Evolutionary conservation across 2,888 invertebrate genomes (phyloP).

Genomic region (Trachelus stipa): DNA sequence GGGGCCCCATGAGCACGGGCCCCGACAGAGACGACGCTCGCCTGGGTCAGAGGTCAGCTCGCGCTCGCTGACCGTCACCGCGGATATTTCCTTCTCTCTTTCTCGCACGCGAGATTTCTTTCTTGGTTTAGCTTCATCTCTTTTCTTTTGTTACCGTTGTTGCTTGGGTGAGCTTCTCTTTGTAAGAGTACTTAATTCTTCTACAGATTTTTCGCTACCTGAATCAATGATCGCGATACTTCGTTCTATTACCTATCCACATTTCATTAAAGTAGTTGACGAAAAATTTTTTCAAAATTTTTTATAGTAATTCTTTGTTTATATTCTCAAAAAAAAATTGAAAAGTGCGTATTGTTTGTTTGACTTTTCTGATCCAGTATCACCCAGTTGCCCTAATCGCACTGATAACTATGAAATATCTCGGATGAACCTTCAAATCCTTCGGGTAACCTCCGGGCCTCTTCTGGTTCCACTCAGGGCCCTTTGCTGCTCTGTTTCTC

Average conservation of each 20-base stretch:
- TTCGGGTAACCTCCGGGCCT: not conserved
- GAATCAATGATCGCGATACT: not conserved
- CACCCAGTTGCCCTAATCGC: constrained; percentile 17
- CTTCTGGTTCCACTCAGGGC: constrained; percentile 28
- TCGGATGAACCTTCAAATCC: not conserved
- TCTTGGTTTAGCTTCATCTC: not conserved
- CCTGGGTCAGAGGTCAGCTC: constrained; percentile 63
- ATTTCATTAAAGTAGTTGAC: too few species aligned
- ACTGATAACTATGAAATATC: constrained; percentile 37
- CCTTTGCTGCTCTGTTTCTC: constrained; percentile 51
- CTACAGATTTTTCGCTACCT: not conserved
- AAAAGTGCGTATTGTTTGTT: not conserved
- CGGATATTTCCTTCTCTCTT: constrained; percentile 36
- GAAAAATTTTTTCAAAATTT: too few species aligned
- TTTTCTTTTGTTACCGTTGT: not conserved
- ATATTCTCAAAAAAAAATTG: not conserved
- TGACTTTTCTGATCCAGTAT: not conserved
- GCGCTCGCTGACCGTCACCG: constrained; percentile 67
- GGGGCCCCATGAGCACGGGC: constrained; percentile 29
- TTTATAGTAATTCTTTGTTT: not conserved
- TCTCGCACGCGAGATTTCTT: constrained; percentile 6
- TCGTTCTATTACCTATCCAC: not conserved
- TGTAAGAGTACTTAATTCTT: not conserved
- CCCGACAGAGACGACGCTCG: constrained; percentile 20
- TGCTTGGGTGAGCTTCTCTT: not conserved